Base-by-base conservation (phyloP, 2,113 vertebrate genomes). In the Entosphenus tridentatus region DNA sequence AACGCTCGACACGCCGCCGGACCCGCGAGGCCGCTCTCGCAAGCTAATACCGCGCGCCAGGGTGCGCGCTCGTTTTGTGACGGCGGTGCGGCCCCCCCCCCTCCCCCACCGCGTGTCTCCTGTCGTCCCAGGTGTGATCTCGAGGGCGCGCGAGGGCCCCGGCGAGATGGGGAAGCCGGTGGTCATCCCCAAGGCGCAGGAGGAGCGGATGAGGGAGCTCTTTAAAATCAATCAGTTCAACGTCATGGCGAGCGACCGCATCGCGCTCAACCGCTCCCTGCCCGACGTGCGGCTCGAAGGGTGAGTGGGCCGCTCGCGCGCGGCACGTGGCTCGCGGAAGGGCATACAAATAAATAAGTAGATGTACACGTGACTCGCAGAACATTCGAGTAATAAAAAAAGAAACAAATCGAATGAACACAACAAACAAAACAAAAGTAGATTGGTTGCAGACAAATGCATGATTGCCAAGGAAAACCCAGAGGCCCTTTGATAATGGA, bases 161-260 rank as follows among this genome's bases (percentile, higher is more conserved):
- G 93, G 92, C 70, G 93, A 98, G 78, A 96, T 95, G 77, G 93
- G 93, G 12, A 98, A 98, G 72, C 89, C 92, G 72, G 92, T 96
- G 70, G 85, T 92, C 75, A 92, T 98, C 78, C 84, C 88, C 6
- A 98, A 98, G 77, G 93, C 96, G 69, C 86, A 90, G 74, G 89
- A 96, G 80, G 93, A 96, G 75, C 91, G 88, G 79, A 98, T 98
- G 93, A 96, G 91, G 81, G 93, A 96, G 77, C 92, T 95, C 89
- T 98, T 98, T 80, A 98, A 98, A 84, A 95, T 98, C 78, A 98
- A 98, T 80, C 93, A 98, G 75, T 98, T 98, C 82, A 98, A 98
- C 78, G 84, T 98, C 79, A 96, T 98, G 93, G 93, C 93, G 69
- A 96, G 90, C 67, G 89, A 96, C 77, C 88, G 89, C 86, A 96